Evolutionary conservation across 2,888 invertebrate genomes (phyloP), one percentile per base, ranked within the genome.

Genomic region (Opisthograptis luteolata): DNA sequence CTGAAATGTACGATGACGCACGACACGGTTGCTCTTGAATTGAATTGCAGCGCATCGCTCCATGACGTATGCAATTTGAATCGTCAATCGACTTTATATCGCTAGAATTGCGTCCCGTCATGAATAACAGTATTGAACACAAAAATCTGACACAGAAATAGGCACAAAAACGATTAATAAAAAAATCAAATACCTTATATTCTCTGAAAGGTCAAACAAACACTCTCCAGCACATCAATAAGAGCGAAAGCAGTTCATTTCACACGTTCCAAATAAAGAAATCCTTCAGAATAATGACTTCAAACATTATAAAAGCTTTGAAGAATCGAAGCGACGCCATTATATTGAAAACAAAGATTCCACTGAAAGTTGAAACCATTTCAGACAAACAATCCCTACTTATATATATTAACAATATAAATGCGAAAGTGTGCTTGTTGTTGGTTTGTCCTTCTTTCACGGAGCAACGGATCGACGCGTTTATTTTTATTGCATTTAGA

Each of bases 211-310:
- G n/a, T 13, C 24, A 3, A 24, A 22, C 9, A 22, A 31, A 37
- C 20, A n/a, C 37, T 13, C 37, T 13, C 14, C 8, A 28, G 13
- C 14, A 45, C 45, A 43, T 50, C 30, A 39, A 45, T 19, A 41
- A 44, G 13, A 50, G 30, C 6, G 10, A 25, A 45, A 35, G 43
- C 40, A 51, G 47, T 34, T 14, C 20, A 19, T 20, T 47, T 47
- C 41, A 42, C 39, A 42, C 45, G 24, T 48, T 39, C 14, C 22
- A 36, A 55, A 58, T 49, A 51, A 48, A 50, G 39, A 51, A 35
- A 20, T 22, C 15, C 28, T 49, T 51, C 15, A 10, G 43, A 50
- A 55, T 50, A 58, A 55, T 55, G 49, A 50, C 42, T 35, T 32
- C 19, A 10, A 12, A 46, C 42, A 34, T 52, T 44, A 49, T 46